phyloP scores from a whole-genome alignment of 2,113 vertebrate genomes.

The Chamaetylas fuelleborni region DNA sequence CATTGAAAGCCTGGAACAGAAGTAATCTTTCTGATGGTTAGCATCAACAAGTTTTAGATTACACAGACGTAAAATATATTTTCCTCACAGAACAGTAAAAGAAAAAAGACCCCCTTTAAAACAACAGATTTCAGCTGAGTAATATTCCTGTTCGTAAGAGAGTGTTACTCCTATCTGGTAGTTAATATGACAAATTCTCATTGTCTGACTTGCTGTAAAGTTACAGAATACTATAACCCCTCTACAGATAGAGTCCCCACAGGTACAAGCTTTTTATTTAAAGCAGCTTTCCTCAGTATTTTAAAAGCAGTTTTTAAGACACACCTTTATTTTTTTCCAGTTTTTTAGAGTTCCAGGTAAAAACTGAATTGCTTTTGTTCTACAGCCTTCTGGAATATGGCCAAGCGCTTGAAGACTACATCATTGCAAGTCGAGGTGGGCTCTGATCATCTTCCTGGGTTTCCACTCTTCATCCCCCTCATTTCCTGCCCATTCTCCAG shows the following conservation, averaged over 20 bases:
- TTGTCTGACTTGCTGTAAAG: background rate
- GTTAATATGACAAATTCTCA: background rate
- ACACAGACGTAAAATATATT: background rate
- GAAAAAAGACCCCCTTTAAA: background rate
- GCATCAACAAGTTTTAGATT: background rate
- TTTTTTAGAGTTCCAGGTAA: background rate
- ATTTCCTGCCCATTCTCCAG: background rate
- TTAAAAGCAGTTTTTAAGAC: background rate
- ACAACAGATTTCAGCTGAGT: background rate
- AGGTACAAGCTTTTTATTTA: background rate
- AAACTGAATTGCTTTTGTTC: background rate
- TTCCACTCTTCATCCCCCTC: background rate
- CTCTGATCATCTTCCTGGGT: background rate
- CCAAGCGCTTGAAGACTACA: background rate
- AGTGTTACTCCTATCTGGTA: background rate
- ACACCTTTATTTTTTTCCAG: background rate
- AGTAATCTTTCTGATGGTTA: background rate
- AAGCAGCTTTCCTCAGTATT: background rate
- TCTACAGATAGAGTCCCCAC: background rate
- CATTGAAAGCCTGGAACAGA: background rate
- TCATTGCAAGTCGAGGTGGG: background rate
- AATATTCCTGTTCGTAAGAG: background rate
- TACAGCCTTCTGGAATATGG: background rate
- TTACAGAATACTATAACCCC: background rate
- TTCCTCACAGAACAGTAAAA: background rate